Evolutionary conservation across 2,888 invertebrate species (phyloP).

Genomic region (Agrilus cyanescens): DNA sequence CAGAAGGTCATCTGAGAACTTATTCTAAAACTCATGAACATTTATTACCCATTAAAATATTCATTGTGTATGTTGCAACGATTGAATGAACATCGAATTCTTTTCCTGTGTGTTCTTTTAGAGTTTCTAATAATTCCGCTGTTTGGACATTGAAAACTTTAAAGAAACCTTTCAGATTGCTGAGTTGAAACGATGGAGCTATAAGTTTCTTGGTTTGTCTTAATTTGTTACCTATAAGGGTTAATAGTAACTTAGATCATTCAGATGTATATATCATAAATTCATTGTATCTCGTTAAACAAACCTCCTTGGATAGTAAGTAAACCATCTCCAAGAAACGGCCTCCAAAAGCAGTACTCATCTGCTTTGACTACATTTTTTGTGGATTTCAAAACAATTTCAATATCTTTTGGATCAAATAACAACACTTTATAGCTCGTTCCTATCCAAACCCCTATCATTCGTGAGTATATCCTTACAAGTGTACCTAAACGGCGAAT

Average conservation of each 20-base stretch:
- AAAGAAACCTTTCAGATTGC: slow-evolving; percentile 17
- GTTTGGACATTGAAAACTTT: slow-evolving; percentile 18
- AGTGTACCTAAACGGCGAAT: too few relatives aligned
- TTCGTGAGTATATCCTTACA: slow-evolving; percentile 9
- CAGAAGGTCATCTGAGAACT: background rate
- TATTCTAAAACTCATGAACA: too few relatives aligned
- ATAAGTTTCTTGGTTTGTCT: slow-evolving; percentile 18
- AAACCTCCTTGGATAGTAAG: slow-evolving; percentile 16
- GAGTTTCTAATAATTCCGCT: slow-evolving; percentile 9
- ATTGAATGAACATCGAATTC: slow-evolving; percentile 19
- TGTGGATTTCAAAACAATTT: slow-evolving; percentile 15
- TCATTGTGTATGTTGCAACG: slow-evolving; percentile 16
- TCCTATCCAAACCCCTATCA: slow-evolving; percentile 19
- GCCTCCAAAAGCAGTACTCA: slow-evolving; percentile 17
- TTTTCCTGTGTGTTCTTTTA: slow-evolving; percentile 13
- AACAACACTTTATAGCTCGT: slow-evolving; percentile 16
- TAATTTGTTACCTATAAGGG: slow-evolving; percentile 16
- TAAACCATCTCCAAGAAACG: slow-evolving; percentile 21
- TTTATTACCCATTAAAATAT: slow-evolving; percentile 19
- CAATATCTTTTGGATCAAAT: slow-evolving; percentile 18
- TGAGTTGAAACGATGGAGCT: slow-evolving; percentile 18
- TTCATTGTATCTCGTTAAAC: background rate
- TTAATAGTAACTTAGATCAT: too few relatives aligned
- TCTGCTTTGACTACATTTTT: slow-evolving; percentile 16
- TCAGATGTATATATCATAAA: background rate